A percentile compares a stretch with the other conserved stretches of the same genome.
Evolutionary conservation across 2,888 invertebrate species (phyloP).

Genomic region (Pterobdella sp.): DNA sequence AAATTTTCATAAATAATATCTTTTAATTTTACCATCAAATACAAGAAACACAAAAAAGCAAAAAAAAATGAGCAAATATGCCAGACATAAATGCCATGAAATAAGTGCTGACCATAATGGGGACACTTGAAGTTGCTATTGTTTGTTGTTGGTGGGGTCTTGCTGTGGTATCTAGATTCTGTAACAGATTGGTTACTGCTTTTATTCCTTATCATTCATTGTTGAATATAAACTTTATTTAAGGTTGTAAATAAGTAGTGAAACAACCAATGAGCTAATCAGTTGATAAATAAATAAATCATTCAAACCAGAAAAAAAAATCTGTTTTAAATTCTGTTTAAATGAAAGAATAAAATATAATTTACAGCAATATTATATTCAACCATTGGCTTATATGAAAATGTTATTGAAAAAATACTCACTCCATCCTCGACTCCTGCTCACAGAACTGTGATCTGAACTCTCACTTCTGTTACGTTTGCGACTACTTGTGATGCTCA

Average conservation of each 20-base stretch:
- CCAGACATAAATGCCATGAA: background rate
- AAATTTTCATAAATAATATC: background rate
- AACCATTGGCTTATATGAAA: no score
- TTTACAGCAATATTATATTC: no score
- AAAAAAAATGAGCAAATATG: background rate
- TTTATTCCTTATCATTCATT: no score
- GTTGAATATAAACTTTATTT: no score
- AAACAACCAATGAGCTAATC: no score
- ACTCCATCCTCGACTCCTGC: background rate
- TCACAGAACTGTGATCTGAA: constrained; percentile 7
- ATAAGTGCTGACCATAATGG: background rate
- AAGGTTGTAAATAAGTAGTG: no score
- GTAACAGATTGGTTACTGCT: no score
- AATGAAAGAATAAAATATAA: no score
- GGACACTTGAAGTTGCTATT: background rate
- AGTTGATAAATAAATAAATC: no score
- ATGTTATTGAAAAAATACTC: background rate
- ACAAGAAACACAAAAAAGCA: background rate
- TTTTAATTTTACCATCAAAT: background rate
- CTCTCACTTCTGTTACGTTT: constrained; percentile 10
- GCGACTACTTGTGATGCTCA: constrained; percentile 7
- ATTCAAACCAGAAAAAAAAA: no score
- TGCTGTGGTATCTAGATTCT: background rate
- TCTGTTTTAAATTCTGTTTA: no score
- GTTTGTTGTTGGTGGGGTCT: constrained; percentile 8